Base-by-base conservation (phyloP, 2,113 vertebrate genomes). In the Nerophis lumbriciformis region DNA sequence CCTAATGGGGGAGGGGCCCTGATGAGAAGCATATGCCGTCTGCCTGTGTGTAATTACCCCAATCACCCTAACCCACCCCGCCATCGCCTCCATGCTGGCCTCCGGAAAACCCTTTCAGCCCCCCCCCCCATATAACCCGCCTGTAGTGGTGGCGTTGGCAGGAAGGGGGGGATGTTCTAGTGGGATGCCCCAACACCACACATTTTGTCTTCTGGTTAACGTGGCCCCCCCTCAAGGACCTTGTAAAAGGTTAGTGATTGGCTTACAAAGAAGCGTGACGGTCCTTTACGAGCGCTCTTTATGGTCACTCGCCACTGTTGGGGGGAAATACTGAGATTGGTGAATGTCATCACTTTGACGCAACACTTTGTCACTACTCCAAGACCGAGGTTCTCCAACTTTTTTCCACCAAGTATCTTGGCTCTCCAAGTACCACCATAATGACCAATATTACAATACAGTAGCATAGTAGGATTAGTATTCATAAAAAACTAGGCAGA, bases 11-110 rank as follows among this genome's bases (percentile, higher is more conserved):
- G 79, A 77, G 79, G 86, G 76, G 71, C 78, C 37, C 77, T 91
- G 90, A 91, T 90, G 87, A 84, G 88, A 90, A 91, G 87, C 90
- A 91, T 86, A 90, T 91, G 90, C 81, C 87, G 84, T 82, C 82
- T 90, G 87, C 87, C 84, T 82, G 82, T 82, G 77, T 88, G 86
- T 86, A 90, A 91, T 90, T 91, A 88, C 84, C 83, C 77, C 87
- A 86, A 84, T 90, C 82, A 80, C 80, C 79, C 77, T 66, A 28
- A 78, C 68, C 56, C 38, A 45, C 66, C 36, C 53, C 6, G 28
- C 54, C 38, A 60, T 72, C 75, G 65, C 45, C 66, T 72, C 36
- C 73, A 75, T 73, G 67, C 69, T 77, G 66, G 15, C 58, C 77
- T 75, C 78, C 21, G 65, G 76, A 80, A 83, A 81, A 71, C 69